Percentiles rank a stretch among this genome's conserved stretches.
phyloP scores from a whole-genome alignment of 2,888 invertebrate genomes.

The Reticulitermes lucifugus region DNA sequence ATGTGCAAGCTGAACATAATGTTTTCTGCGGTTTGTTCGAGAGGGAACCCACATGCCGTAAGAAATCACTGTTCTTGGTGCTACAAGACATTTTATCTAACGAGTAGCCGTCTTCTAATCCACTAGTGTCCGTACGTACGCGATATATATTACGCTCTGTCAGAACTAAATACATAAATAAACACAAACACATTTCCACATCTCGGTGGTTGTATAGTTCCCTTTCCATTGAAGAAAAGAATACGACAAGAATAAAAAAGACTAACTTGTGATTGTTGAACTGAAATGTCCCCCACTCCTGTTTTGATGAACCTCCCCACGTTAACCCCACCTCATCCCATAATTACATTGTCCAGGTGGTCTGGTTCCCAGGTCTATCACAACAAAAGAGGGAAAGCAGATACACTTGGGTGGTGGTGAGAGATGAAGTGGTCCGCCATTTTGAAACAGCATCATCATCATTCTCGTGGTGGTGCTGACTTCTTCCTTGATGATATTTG shows the following conservation, averaged over 20 bases:
- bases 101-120: background rate
- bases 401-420: background rate
- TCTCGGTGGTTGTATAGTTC: background rate
- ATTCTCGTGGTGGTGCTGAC: background rate
- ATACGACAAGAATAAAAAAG: background rate
- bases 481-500: background rate
- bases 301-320: slow-evolving; percentile 14
- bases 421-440: slow-evolving; percentile 16
- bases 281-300: background rate
- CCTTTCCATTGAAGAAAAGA: background rate
- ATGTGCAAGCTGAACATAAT: no score
- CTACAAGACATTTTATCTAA: background rate
- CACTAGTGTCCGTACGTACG: background rate
- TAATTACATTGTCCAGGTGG: slow-evolving; percentile 29
- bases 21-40: background rate
- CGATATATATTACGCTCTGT: background rate
- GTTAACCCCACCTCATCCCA: background rate
- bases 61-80: background rate
- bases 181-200: background rate
- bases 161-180: background rate
- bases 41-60: background rate
- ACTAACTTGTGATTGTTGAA: slow-evolving; percentile 1
- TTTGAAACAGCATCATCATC: slow-evolving; percentile 7
- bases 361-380: slow-evolving; percentile 16
- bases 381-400: background rate